Base-by-base conservation (phyloP, 2,888 invertebrate species). In the Nemapogon koenigi region DNA sequence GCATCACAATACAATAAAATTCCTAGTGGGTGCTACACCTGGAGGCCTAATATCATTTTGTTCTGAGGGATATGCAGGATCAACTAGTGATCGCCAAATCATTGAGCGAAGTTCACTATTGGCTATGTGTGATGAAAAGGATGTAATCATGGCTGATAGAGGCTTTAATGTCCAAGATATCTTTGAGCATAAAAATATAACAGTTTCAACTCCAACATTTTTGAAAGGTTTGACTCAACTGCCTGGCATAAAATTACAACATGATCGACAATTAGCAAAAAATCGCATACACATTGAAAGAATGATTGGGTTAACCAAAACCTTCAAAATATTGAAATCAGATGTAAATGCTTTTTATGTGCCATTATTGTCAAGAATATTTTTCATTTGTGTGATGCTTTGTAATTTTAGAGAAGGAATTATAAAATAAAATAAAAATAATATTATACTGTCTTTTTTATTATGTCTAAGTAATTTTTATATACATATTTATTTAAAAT, bases 131-230 rank as follows among this genome's bases (percentile, higher is more conserved):
- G 39, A 48, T 27, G 11, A 14, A 28, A 43, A 41, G 22, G 49
- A 49, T 22, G 14, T 31, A 2, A 46, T 49, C 16, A 41, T 50
- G 43, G 49, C 46, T 11, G 48, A 49, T 26, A 16, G 48, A 15
- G 49, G 48, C 1, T 50, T 49, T 19, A 48, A 46, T 38, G 43
- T 51, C 2, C 50, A 49, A 18, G 51, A 50, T 14, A 16, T 49
- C 18, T 49, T 49, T 42, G 44, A 36, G 15, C 15, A 35, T 15
- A 49, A 46, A 29, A 38, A 41, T 37, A 25, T 49, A 3, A 6
- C 36, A 11, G 26, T 48, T 3, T 38, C 43, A n/a, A 46, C 41
- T 13, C 50, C 47, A 15, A 45, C 41, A 13, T 48, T 49, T 35
- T 29, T 47, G 6, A 46, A 41, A 37, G 45, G 48, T 6, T 37